Evolutionary conservation across 2,113 vertebrate genomes (phyloP).

Genomic region (Paramisgurnus dabryanus): DNA sequence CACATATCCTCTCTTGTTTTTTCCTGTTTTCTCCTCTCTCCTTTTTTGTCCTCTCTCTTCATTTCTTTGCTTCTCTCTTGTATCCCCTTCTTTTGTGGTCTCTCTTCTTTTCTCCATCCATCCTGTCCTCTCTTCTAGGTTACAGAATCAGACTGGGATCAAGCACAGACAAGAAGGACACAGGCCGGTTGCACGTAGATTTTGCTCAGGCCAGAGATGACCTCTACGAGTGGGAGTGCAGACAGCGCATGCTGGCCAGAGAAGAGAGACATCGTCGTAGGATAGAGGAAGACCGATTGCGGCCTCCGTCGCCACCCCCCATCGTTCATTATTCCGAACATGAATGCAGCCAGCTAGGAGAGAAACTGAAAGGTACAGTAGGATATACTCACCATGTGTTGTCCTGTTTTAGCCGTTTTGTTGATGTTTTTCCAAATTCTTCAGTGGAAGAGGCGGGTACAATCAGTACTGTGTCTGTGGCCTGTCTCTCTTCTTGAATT

Average conservation of each 20-base stretch:
- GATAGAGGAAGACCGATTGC: conserved; percentile 85
- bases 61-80: background rate
- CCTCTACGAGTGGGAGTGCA: conserved; percentile 97
- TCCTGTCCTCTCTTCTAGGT: conserved; percentile 67
- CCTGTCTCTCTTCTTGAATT: conserved; percentile 23
- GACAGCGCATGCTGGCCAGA: conserved; percentile 89
- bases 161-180: conserved; percentile 96
- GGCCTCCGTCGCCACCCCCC: conserved; percentile 87
- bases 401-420: background rate
- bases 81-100: background rate
- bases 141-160: conserved; percentile 92
- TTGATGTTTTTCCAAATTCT: background rate
- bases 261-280: conserved; percentile 90
- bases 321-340: conserved; percentile 95
- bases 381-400: background rate
- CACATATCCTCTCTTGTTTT: background rate
- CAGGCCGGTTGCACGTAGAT: conserved; percentile 90
- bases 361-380: conserved; percentile 89
- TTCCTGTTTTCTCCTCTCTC: background rate
- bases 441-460: background rate
- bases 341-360: conserved; percentile 88
- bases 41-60: conserved; percentile 15
- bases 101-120: background rate
- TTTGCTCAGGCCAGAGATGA: conserved; percentile 95
- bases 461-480: background rate